phyloP scores from a whole-genome alignment of 2,888 invertebrate genomes.

The Hydrotaea diabolus region DNA sequence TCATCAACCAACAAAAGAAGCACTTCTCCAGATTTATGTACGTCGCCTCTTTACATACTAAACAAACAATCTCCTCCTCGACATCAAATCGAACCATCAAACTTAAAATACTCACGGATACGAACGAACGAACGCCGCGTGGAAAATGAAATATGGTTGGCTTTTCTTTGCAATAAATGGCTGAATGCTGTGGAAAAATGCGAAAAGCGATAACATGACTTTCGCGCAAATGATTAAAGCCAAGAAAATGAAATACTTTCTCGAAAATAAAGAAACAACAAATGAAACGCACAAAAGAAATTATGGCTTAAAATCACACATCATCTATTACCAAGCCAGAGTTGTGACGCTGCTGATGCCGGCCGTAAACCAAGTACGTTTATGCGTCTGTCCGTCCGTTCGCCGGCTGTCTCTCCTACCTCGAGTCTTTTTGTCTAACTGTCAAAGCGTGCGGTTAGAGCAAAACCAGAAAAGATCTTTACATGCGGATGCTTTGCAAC shows the following conservation, averaged over 20 bases:
- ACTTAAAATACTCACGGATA: background rate
- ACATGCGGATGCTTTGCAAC: constrained; percentile 53
- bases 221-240: constrained; percentile 24
- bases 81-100: no score
- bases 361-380: constrained; percentile 9
- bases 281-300: constrained; percentile 61
- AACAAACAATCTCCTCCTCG: no score
- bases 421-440: background rate
- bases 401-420: background rate
- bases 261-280: background rate
- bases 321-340: constrained; percentile 5
- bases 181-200: background rate
- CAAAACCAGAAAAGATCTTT: constrained; percentile 32
- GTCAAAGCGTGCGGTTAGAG: background rate
- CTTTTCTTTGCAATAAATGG: no score
- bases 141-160: background rate
- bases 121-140: background rate
- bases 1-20: background rate
- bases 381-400: background rate
- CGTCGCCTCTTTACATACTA: background rate
- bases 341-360: background rate
- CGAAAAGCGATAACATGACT: constrained; percentile 38
- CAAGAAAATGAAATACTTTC: constrained; percentile 40
- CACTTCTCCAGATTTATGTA: background rate
- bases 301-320: constrained; percentile 61